These are phyloP conservation scores for Chymomyza caudatula DNA, from an alignment of 2,888 invertebrate species.

Conservation along the genomic window DNA sequence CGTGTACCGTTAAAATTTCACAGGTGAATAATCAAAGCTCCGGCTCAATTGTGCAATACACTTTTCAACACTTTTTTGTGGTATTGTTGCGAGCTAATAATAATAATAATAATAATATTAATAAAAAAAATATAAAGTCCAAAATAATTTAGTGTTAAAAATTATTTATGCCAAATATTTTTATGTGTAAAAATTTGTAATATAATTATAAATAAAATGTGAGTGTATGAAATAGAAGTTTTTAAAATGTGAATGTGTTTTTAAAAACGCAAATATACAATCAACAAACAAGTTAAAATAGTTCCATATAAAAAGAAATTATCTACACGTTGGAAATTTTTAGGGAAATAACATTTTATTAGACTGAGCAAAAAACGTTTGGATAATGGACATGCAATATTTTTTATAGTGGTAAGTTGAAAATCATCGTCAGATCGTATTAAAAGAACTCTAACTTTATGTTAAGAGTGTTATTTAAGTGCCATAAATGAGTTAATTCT, in stretches of 20 bases:
- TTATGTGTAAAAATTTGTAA: not conserved
- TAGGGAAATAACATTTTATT: conserved; percentile 43
- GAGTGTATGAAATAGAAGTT: conserved; percentile 5
- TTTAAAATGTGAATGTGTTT: not conserved
- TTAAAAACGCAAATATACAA: not conserved
- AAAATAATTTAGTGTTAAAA: not conserved
- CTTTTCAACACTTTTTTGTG: not conserved
- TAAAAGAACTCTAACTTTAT: not conserved
- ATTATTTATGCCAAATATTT: not conserved
- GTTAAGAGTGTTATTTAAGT: not conserved
- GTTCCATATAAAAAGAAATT: not conserved
- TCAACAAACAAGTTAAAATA: not conserved
- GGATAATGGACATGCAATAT: conserved; percentile 43
- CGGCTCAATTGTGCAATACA: not conserved
- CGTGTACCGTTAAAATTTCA: conserved; percentile 60
- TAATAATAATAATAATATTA: not conserved
- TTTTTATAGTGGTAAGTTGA: conserved; percentile 44
- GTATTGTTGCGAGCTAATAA: not conserved
- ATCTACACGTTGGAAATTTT: conserved; percentile 9
- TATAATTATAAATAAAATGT: conserved; percentile 1
- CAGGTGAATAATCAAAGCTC: conserved; percentile 45
- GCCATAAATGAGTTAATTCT: no score
- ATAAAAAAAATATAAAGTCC: not conserved
- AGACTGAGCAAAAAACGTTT: conserved; percentile 54
- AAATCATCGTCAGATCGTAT: conserved; percentile 23